Evolutionary conservation across 1,140 invertebrate genomes (phyloP).

Genomic region (Drosophila chauvacae): DNA sequence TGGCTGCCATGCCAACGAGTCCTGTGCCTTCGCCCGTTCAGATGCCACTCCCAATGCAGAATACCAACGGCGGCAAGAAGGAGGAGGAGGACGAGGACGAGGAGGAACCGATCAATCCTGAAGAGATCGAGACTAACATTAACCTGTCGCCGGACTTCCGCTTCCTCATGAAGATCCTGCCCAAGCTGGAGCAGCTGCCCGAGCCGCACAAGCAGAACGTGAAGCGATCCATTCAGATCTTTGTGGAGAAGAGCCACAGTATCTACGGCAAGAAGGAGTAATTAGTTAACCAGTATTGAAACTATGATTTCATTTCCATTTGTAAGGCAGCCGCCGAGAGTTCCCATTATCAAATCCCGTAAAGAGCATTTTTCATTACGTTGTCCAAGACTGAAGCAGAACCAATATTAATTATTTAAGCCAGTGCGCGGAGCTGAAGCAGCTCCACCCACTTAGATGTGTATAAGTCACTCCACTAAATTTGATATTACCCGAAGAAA

Average conservation of each 20-base stretch:
- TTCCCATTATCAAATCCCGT: constrained; percentile 4
- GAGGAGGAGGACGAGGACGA: constrained; percentile 33
- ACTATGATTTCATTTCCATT: constrained; percentile 10
- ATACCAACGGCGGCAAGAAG: constrained; percentile 2
- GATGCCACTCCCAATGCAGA: constrained; percentile 21
- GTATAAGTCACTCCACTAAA: constrained; percentile 12
- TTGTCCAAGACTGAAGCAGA: constrained; percentile 73
- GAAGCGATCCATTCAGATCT: constrained; percentile 78
- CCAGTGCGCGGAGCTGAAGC: constrained; percentile 22
- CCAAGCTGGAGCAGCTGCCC: constrained; percentile 74
- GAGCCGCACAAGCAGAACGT: constrained; percentile 79
- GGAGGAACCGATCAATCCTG: constrained; percentile 7
- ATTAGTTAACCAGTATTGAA: constrained; percentile 10
- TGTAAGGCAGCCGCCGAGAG: constrained; percentile 1
- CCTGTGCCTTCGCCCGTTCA: constrained; percentile 4
- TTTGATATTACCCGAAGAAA: constrained; percentile 39
- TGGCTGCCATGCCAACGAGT: constrained; percentile 14
- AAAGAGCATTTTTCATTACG: constrained; percentile 43
- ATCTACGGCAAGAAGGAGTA: constrained; percentile 70
- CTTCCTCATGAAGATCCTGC: constrained; percentile 81
- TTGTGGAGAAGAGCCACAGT: constrained; percentile 75
- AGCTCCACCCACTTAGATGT: constrained; percentile 18
- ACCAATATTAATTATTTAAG: constrained; percentile 44
- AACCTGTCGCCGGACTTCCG: constrained; percentile 79
- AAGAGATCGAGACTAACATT: constrained; percentile 70